Base-by-base conservation (phyloP, 2,888 invertebrate species). In the Heliconius ethilla region DNA sequence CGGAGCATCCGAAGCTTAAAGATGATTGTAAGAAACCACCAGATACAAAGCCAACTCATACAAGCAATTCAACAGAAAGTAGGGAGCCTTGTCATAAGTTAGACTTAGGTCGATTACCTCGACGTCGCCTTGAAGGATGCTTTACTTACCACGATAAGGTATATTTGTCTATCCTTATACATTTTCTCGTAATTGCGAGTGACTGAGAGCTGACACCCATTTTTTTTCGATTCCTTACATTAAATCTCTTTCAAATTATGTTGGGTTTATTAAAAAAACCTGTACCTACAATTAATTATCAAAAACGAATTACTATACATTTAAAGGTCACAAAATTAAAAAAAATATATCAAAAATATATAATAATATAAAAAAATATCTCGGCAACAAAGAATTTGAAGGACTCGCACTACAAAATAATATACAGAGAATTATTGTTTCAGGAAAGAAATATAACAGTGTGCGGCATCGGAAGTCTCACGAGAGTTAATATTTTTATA, bases 61-160 rank as follows among this genome's bases (percentile, higher is more conserved):
- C 90, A 25, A 27, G 81, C 55, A 79, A 84, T 55, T 93, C 93
- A 0, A 90, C 87, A 7, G 89, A 91, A 0, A 95, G 93, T 51
- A 92, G 94, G 45, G 95, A 96, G 84, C 96, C 97, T 0, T 98
- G 98, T 86, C 96, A 97, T 85, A 98, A 98, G 89, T 91, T 97
- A 76, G 95, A 96, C 79, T 90, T 97, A 82, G 97, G 97, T 82
- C 95, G 95, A 77, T 92, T 97, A 82, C 94, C 95, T 6, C 92
- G 97, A 55, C 91, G 97, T 81, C 94, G 96, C 78, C 94, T 97
- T 40, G 96, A 96, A 79, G 97, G 96, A 77, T 98, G 98, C 87
- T 97, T 95, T 86, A 97, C 97, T 75, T 96, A 96, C 83, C 96
- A 97, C 90, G 96, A 96, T 63, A 92, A 95, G 92, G 97, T 97